Conservation (phyloP, 2,113 vertebrate genomes). For the Pollachius pollachius region DNA sequence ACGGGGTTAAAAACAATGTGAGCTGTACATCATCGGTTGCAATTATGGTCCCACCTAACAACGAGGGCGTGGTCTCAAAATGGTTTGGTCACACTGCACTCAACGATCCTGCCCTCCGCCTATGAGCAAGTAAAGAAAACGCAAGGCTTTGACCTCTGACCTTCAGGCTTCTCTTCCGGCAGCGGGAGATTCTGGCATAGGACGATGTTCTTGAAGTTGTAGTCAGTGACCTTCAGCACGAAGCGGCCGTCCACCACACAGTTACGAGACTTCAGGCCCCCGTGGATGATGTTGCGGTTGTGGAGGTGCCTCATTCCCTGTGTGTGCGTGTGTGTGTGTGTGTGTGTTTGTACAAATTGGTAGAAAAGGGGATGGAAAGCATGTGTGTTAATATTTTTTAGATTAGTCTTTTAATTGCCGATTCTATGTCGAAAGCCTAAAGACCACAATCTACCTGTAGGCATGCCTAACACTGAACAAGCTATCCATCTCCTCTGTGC, state of each 20-base stretch:
- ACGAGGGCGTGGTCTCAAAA: neutral
- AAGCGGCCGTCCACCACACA: conserved; percentile 93
- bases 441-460: neutral
- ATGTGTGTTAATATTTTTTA: neutral
- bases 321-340: neutral
- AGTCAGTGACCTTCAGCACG: conserved; percentile 91
- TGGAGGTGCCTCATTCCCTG: conserved; percentile 91
- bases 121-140: neutral
- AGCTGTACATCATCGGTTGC: too few relatives aligned
- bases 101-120: too few relatives aligned
- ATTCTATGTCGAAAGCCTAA: too few relatives aligned
- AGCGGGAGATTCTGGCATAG: conserved; percentile 64
- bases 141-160: conserved; percentile 56
- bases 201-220: conserved; percentile 82
- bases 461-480: too few relatives aligned
- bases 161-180: conserved; percentile 60
- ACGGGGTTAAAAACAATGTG: neutral
- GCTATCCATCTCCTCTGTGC: too few relatives aligned
- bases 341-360: neutral
- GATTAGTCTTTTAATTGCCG: too few relatives aligned
- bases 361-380: neutral
- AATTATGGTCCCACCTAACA: neutral
- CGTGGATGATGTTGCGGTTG: conserved; percentile 80
- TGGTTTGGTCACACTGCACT: too few relatives aligned
- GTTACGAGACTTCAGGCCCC: conserved; percentile 90